phyloP scores from a whole-genome alignment of 2,888 invertebrate species.

The Rhodophaea formosa region DNA sequence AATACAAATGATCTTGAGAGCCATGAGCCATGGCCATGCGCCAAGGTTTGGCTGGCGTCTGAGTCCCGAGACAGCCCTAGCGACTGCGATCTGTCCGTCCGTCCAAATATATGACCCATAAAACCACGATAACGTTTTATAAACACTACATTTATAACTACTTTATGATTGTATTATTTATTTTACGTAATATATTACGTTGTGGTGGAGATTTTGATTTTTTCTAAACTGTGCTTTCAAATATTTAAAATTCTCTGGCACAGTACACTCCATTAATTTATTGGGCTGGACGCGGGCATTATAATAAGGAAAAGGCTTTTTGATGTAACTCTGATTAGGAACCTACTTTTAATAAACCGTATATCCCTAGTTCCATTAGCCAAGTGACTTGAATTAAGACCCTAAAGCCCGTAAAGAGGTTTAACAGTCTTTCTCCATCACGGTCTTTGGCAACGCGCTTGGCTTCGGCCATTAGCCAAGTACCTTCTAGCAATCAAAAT shows the following conservation, averaged over 20 bases:
- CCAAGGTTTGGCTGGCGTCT: constrained; percentile 10
- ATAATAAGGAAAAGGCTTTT: constrained; percentile 48
- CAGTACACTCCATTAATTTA: constrained; percentile 78
- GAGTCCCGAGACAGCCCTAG: constrained; percentile 26
- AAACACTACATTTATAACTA: constrained; percentile 80
- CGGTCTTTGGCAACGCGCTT: no score
- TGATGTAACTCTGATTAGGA: neutral
- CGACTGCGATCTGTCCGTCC: constrained; percentile 44
- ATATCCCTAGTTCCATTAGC: no score
- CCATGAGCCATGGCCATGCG: constrained; percentile 17
- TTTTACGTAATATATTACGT: constrained; percentile 79
- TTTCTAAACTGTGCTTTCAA: constrained; percentile 77
- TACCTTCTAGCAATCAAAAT: no score
- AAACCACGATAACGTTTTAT: constrained; percentile 77
- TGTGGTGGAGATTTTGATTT: constrained; percentile 70
- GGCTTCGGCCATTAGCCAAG: no score
- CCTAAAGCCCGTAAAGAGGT: no score
- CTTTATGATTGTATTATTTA: constrained; percentile 80
- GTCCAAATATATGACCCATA: constrained; percentile 71
- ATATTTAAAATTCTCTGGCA: constrained; percentile 79
- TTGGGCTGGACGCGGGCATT: constrained; percentile 52
- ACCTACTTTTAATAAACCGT: no score
- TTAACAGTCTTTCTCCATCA: no score
- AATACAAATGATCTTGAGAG: constrained; percentile 54
- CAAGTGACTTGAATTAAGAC: no score